Conservation (phyloP, 2,797 vertebrate genomes). For the Avahi laniger region DNA sequence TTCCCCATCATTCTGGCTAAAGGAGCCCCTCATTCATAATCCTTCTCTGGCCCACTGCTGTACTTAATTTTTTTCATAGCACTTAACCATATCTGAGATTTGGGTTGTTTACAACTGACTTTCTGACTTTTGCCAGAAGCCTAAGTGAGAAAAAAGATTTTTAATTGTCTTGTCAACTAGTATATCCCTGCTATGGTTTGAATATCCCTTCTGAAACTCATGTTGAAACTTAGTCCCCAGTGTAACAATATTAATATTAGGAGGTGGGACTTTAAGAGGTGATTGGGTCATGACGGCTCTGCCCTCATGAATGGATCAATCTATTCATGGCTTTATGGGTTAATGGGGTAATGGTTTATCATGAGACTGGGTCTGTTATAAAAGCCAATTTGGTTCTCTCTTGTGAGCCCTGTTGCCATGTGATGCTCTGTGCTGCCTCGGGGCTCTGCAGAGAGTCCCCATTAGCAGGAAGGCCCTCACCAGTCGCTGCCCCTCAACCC, state of each 20-base stretch:
- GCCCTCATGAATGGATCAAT: neutral
- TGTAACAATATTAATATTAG: neutral
- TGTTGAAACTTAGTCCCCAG: neutral
- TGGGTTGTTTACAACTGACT: neutral
- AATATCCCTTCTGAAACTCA: neutral
- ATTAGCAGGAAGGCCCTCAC: neutral
- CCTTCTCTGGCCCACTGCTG: neutral
- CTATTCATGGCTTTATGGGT: neutral
- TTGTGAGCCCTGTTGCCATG: neutral
- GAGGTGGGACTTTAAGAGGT: neutral
- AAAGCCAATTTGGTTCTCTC: neutral
- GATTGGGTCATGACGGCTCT: neutral
- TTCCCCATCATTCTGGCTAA: neutral
- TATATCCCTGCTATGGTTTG: neutral
- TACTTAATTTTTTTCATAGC: neutral
- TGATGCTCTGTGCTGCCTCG: neutral
- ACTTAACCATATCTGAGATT: neutral
- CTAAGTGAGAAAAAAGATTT: neutral
- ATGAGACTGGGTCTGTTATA: neutral
- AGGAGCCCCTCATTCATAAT: neutral
- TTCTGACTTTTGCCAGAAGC: constrained; percentile 6
- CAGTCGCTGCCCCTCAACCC: neutral
- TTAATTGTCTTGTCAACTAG: neutral
- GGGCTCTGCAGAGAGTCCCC: neutral
- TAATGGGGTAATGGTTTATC: neutral